A percentile compares a stretch with the other conserved stretches of the same genome.
Evolutionary conservation across 35 echinoderm and acorn worm species (phyloP).

Genomic region (Lytechinus variegatus): DNA sequence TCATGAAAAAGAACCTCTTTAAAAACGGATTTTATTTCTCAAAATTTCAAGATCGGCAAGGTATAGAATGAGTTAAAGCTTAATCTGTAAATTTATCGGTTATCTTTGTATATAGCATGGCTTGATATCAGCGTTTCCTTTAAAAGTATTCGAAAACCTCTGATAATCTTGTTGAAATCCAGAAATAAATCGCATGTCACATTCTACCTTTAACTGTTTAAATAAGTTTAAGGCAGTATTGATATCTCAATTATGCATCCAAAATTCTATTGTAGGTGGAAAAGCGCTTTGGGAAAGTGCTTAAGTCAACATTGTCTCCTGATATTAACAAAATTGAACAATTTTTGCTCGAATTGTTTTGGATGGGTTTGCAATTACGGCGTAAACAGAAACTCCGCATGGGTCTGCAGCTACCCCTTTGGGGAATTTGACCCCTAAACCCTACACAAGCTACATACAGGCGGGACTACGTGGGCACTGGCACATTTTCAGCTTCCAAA

Average conservation of each 20-base stretch:
- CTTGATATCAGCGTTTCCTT: no score
- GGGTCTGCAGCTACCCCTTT: not conserved
- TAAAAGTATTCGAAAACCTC: no score
- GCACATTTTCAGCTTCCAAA: conserved; percentile 1
- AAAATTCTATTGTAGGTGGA: not conserved
- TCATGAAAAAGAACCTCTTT: no score
- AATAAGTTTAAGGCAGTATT: not conserved
- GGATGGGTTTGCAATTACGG: conserved; percentile 22
- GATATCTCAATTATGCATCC: not conserved
- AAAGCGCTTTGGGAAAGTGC: not conserved
- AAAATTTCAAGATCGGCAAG: no score
- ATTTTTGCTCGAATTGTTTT: conserved; percentile 30
- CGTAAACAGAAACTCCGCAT: conserved; percentile 35
- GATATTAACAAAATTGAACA: conserved; percentile 23
- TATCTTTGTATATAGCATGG: no score
- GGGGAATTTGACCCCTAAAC: conserved; percentile 48
- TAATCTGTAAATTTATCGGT: no score
- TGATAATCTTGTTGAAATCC: not conserved
- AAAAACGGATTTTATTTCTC: no score
- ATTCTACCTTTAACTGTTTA: not conserved
- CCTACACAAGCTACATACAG: not conserved
- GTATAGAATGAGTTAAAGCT: no score
- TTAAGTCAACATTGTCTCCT: conserved; percentile 30
- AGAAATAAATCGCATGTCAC: not conserved
- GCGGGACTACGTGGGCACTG: conserved; percentile 31